A percentile compares a stretch with the other conserved stretches of the same genome.
Conservation (phyloP, 37 sponge, comb jelly and placozoan species). For the Chondrosia reniformis region DNA sequence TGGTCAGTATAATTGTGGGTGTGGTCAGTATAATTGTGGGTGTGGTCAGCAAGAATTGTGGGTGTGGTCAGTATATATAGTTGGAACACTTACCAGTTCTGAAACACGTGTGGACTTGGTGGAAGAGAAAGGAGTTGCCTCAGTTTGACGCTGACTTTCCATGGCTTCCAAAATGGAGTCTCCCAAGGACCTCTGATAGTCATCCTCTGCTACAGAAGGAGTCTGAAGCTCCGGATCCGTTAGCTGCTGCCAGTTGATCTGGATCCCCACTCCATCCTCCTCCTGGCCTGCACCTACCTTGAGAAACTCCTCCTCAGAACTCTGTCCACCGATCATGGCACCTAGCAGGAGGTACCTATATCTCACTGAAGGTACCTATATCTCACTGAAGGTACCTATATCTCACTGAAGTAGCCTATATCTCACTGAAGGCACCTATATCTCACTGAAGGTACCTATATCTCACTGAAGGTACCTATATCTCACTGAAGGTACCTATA, state of each 20-base stretch:
- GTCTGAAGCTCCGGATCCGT: not conserved
- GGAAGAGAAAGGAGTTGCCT: not conserved
- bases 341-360: too few species aligned
- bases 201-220: not conserved
- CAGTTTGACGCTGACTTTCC: not conserved
- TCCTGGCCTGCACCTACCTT: not conserved
- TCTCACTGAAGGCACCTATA: too few species aligned
- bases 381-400: too few species aligned
- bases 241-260: not conserved
- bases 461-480: too few species aligned
- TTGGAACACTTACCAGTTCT: not conserved
- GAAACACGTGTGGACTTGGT: not conserved
- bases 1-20: not conserved
- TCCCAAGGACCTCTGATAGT: not conserved
- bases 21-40: not conserved
- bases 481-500: too few species aligned
- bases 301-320: constrained; percentile 1
- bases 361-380: too few species aligned
- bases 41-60: not conserved
- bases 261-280: constrained; percentile 3
- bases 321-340: not conserved
- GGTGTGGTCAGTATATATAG: too few species aligned
- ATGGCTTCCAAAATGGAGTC: constrained; percentile 13
- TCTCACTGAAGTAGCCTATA: too few species aligned
- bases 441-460: too few species aligned